These are phyloP conservation scores for Camponotus fellah DNA, from an alignment of 2,888 invertebrate genomes.

Conservation along the genomic window DNA sequence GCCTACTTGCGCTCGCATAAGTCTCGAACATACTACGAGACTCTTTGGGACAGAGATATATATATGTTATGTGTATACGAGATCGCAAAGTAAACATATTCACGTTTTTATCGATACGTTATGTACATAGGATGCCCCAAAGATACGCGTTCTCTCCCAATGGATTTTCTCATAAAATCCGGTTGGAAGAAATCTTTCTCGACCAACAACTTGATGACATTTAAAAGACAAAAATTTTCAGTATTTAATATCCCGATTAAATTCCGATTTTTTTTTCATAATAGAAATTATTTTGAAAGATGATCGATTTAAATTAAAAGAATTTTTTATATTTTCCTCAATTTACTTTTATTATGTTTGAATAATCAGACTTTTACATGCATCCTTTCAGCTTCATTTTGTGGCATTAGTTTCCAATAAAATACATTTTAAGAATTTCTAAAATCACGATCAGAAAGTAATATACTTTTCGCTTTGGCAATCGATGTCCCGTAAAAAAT, in stretches of 20 bases:
- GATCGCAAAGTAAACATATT: constrained; percentile 44
- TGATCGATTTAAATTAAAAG: neutral
- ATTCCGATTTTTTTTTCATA: neutral
- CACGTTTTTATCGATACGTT: constrained; percentile 50
- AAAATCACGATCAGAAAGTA: neutral
- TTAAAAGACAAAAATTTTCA: neutral
- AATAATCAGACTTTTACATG: constrained; percentile 10
- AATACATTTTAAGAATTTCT: neutral
- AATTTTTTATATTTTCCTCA: neutral
- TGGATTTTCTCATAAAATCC: neutral
- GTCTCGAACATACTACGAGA: constrained; percentile 28
- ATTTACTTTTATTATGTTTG: neutral
- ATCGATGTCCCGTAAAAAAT: neutral
- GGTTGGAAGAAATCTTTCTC: neutral
- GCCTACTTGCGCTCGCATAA: constrained; percentile 42
- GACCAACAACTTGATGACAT: neutral
- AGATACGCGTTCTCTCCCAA: neutral
- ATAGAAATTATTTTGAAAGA: neutral
- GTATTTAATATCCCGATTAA: neutral
- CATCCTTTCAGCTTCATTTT: neutral
- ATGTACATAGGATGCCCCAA: constrained; percentile 16
- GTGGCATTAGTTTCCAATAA: neutral
- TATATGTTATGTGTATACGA: constrained; percentile 31
- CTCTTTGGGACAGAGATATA: constrained; percentile 19
- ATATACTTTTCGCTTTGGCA: constrained; percentile 2